Percentiles rank a stretch among this genome's conserved stretches.
Evolutionary conservation across 2,797 vertebrate genomes (phyloP).

Genomic region (Sebastes taczanowskii): DNA sequence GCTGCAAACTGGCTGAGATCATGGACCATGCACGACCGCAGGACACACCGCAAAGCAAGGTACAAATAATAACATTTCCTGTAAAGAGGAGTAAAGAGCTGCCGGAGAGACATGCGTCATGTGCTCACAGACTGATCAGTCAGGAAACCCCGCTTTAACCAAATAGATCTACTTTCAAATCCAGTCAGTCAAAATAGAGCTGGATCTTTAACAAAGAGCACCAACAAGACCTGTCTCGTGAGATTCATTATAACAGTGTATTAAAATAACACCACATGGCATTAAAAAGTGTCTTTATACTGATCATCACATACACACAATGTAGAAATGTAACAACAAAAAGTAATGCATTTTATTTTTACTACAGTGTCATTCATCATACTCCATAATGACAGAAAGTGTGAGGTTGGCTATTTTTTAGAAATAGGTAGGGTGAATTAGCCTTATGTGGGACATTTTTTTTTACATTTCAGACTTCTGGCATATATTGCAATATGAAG

Average conservation of each 20-base stretch:
- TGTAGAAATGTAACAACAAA: no score
- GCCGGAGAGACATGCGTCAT: neutral
- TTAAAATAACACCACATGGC: neutral
- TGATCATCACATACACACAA: neutral
- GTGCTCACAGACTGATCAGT: neutral
- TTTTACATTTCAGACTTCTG: no score
- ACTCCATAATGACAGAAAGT: neutral
- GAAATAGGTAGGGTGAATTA: no score
- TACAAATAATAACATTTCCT: slow-evolving; percentile 8
- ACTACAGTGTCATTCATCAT: neutral
- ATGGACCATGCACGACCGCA: slow-evolving; percentile 41
- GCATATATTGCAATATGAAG: no score
- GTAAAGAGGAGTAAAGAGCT: neutral
- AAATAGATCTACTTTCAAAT: neutral
- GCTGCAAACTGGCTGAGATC: neutral
- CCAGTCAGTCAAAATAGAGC: neutral
- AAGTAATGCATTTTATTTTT: neutral
- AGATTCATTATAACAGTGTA: neutral
- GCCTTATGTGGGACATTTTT: no score
- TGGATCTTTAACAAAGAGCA: neutral
- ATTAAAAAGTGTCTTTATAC: neutral
- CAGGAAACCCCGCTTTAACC: neutral
- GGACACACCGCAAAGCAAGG: slow-evolving; percentile 48
- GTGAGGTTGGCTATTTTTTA: neutral
- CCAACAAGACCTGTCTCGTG: neutral